Evolutionary conservation across 2,888 invertebrate genomes (phyloP), one percentile per base, ranked within the genome.

Genomic region (Bugula neritina): DNA sequence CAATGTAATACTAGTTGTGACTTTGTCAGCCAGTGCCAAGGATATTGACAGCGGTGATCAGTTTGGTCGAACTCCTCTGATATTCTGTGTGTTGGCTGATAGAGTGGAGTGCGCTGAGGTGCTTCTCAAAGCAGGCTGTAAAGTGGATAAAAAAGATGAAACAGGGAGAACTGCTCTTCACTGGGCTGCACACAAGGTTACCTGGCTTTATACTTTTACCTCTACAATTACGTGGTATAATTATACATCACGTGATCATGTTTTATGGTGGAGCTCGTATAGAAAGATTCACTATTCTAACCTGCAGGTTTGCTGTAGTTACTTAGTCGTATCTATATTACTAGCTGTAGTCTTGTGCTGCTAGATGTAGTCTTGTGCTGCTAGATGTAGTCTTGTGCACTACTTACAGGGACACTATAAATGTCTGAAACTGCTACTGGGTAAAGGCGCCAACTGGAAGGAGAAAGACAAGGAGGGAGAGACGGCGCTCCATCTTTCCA

Each of bases 141-240:
- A 81, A 69, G 79, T 83, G 58, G 81, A 84, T 75, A 78, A 79
- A 73, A 77, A 78, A 73, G 84, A 84, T 73, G 79, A 79, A 71
- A 80, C 80, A 1, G 84, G 84, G 0, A 77, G 83, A 27, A 82
- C 83, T 13, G 83, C 84, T 1, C 76, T 85, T 1, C 84, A 85
- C 75, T 83, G 83, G 82, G 83, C 84, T 27, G 81, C 83, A 23
- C 81, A 82, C 73, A 84, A 83, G 78, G 84, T 83, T 43, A 3
- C 72, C 43, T 43, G 5, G n/a, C n/a, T n/a, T n/a, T n/a, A n/a
- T n/a, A n/a, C n/a, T n/a, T n/a, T n/a, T n/a, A n/a, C n/a, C n/a
- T n/a, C n/a, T n/a, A n/a, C n/a, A n/a, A n/a, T n/a, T n/a, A n/a
- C n/a, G n/a, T n/a, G n/a, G n/a, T n/a, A n/a, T n/a, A n/a, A n/a